These are phyloP conservation scores for Ardeotis arabs DNA, from an alignment of 2,113 vertebrate species.

Conservation along the genomic window DNA sequence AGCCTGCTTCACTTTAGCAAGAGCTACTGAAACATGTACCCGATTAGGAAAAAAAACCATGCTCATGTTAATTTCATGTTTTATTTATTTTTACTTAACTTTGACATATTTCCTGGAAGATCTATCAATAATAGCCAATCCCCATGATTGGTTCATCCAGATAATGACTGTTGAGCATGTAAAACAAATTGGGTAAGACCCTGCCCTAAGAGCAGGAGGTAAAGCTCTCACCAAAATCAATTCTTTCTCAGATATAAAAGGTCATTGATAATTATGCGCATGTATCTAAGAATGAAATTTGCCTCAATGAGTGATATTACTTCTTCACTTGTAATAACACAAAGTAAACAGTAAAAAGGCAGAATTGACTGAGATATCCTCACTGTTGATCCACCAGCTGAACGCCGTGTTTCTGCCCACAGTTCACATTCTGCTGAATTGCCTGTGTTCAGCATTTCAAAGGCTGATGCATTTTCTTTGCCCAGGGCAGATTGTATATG, in stretches of 20 bases:
- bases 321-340: neutral
- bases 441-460: neutral
- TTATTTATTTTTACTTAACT: slow-evolving; percentile 22
- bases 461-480: neutral
- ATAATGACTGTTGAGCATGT: neutral
- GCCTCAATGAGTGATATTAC: neutral
- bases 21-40: neutral
- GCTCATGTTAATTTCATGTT: neutral
- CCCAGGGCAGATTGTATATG: neutral
- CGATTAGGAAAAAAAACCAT: neutral
- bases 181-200: slow-evolving; percentile 23
- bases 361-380: neutral
- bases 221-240: slow-evolving; percentile 32
- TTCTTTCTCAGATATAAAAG: slow-evolving; percentile 9
- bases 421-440: neutral
- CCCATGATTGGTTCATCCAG: slow-evolving; percentile 7
- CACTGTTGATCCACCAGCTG: neutral
- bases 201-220: neutral
- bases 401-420: neutral
- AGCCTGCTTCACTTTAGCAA: neutral
- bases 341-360: neutral
- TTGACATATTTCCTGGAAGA: slow-evolving; percentile 8
- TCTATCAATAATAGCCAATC: slow-evolving; percentile 3
- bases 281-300: neutral
- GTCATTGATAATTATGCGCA: slow-evolving; percentile 36